Percentiles rank a stretch among this genome's conserved stretches.
These are phyloP conservation scores for Atta cephalotes DNA, from an alignment of 1,140 invertebrate species.

Conservation along the genomic window DNA sequence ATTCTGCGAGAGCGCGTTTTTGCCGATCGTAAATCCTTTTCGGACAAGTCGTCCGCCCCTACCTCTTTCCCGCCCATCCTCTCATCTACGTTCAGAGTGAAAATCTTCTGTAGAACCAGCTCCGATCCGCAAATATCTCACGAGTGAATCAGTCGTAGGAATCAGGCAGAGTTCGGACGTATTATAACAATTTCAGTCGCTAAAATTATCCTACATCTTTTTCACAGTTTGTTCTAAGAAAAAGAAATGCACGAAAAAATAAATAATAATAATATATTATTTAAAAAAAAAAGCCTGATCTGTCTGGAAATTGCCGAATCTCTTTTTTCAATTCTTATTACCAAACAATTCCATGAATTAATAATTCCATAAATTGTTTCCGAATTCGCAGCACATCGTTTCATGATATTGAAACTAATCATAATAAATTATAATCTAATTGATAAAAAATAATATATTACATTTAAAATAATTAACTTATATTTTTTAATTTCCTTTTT, in stretches of 20 bases:
- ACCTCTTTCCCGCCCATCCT: slow-evolving; percentile 2
- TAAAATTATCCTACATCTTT: not conserved
- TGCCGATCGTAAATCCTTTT: slow-evolving; percentile 73
- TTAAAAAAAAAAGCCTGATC: not conserved
- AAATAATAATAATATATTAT: not conserved
- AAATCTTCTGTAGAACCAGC: slow-evolving; percentile 61
- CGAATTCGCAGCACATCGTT: not conserved
- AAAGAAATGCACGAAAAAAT: not conserved
- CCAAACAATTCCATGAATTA: not conserved
- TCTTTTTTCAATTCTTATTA: not conserved
- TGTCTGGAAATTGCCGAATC: slow-evolving; percentile 3
- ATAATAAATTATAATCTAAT: not conserved
- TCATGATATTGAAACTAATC: not conserved
- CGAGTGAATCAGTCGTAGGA: slow-evolving; percentile 56
- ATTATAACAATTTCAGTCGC: not conserved
- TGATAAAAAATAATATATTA: not conserved
- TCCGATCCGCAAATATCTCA: slow-evolving; percentile 52
- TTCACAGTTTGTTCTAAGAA: not conserved
- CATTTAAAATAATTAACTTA: not conserved
- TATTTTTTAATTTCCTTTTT: not conserved
- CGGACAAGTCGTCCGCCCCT: slow-evolving; percentile 54
- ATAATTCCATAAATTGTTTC: no score
- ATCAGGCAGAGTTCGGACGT: slow-evolving; percentile 8
- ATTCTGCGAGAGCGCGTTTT: slow-evolving; percentile 63
- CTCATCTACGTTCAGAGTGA: slow-evolving; percentile 45